Conservation (phyloP, 1,140 invertebrate species). For the Anastatus disparis region DNA sequence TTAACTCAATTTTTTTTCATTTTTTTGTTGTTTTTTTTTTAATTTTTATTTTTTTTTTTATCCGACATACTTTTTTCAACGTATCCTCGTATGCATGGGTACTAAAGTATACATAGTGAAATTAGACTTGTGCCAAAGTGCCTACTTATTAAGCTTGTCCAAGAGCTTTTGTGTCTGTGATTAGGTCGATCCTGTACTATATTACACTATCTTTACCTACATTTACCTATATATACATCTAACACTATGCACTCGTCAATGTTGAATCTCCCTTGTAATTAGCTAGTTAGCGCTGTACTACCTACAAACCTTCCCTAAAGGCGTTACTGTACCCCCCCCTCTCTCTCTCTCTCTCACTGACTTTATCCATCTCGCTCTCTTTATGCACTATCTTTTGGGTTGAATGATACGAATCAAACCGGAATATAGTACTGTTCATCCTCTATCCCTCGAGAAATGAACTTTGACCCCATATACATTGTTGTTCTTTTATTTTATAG, state of each 20-base stretch:
- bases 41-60: too few relatives aligned
- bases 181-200: neutral
- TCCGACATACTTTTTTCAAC: too few relatives aligned
- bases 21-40: too few relatives aligned
- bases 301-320: neutral
- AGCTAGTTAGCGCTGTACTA: slow-evolving; percentile 7
- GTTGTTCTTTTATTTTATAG: neutral
- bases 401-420: slow-evolving; percentile 21
- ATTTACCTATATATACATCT: too few relatives aligned
- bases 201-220: too few relatives aligned
- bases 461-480: neutral
- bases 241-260: neutral
- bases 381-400: too few relatives aligned
- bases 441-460: slow-evolving; percentile 30
- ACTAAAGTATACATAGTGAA: neutral
- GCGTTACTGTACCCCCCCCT: too few relatives aligned
- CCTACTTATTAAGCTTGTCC: slow-evolving; percentile 36
- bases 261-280: slow-evolving; percentile 16
- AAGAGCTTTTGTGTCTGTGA: slow-evolving; percentile 27
- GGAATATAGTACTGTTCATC: too few relatives aligned
- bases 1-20: too few relatives aligned
- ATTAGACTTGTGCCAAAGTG: slow-evolving; percentile 25
- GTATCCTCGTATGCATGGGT: neutral
- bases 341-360: too few relatives aligned
- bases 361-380: too few relatives aligned